A percentile compares a stretch with the other conserved stretches of the same genome.
phyloP scores from a whole-genome alignment of 2,797 vertebrate genomes.

The Gobionotothen gibberifrons region DNA sequence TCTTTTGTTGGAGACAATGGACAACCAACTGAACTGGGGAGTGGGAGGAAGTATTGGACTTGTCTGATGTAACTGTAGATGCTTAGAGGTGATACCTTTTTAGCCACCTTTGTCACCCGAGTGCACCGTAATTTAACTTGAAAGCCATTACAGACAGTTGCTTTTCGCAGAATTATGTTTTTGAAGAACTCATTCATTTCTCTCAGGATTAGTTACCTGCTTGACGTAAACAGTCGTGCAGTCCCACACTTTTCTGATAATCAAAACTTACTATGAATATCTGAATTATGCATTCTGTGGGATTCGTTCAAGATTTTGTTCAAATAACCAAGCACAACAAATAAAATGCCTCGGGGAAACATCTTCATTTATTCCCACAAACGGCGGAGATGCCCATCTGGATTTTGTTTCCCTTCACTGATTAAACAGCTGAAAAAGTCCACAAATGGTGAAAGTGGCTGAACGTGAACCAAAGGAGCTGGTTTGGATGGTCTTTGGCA shows the following conservation, averaged over 20 bases:
- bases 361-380: conserved; percentile 53
- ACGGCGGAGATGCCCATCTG: conserved; percentile 57
- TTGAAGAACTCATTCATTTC: conserved; percentile 25
- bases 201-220: conserved; percentile 7
- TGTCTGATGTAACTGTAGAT: conserved; percentile 82
- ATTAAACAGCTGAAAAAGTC: conserved; percentile 51
- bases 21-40: conserved; percentile 80
- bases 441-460: conserved; percentile 40
- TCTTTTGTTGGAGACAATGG: conserved; percentile 81
- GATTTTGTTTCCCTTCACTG: conserved; percentile 47
- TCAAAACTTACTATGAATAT: conserved; percentile 26
- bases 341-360: conserved; percentile 49
- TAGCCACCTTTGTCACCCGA: conserved; percentile 75
- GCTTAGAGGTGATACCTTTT: conserved; percentile 78
- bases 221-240: neutral
- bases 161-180: conserved; percentile 23
- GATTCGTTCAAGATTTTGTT: conserved; percentile 42
- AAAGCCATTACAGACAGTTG: conserved; percentile 62
- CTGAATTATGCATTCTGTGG: conserved; percentile 22
- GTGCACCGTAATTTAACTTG: conserved; percentile 68
- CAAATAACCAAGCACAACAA: conserved; percentile 47
- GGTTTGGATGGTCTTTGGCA: conserved; percentile 30
- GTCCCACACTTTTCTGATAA: neutral
- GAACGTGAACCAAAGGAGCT: conserved; percentile 17
- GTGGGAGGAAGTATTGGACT: conserved; percentile 85